Evolutionary conservation across 2,888 invertebrate genomes (phyloP), one percentile per base, ranked within the genome.

Genomic region (Nymphalis urticae): DNA sequence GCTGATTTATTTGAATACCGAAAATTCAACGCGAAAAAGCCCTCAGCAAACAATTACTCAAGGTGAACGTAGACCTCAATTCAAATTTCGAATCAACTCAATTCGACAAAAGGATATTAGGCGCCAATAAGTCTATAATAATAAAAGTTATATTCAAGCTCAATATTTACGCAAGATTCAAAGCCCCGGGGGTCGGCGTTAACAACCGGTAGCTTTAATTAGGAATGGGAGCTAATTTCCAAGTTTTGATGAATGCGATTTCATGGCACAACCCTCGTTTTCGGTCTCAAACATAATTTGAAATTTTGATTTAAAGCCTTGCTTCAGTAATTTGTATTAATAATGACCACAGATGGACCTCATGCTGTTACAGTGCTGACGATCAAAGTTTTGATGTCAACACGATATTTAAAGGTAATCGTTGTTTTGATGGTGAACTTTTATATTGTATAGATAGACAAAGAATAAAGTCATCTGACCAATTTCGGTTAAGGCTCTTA

Each of bases 161-260:
- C 83, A 88, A 89, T 89, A 89, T 89, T 90, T 88, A 83, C 83
- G 81, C 79, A 87, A 87, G 86, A 86, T 82, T 81, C 79, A 75
- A 79, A 63, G 79, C 77, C 70, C 69, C 51, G 58, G 66, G 72
- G 72, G 79, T 78, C 77, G 73, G 80, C 85, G 85, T 85, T 87
- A 86, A 85, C 85, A 83, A 85, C 87, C 85, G 86, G 82, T 88
- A 87, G 89, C 86, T 89, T 89, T 90, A 90, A 91, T 91, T 89
- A 90, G 89, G 85, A 84, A 84, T 80, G 83, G 84, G 81, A 83
- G 88, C 86, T 89, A 88, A 89, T 89, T 88, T 83, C 83, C 86
- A 91, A 91, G 90, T 90, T 91, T 90, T 90, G 91, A 90, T 90
- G 89, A 90, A 91, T 90, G 88, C 86, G 89, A 91, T 88, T 89